Base-by-base conservation (phyloP, 2,888 invertebrate species). In the Dichetophora obliterata region DNA sequence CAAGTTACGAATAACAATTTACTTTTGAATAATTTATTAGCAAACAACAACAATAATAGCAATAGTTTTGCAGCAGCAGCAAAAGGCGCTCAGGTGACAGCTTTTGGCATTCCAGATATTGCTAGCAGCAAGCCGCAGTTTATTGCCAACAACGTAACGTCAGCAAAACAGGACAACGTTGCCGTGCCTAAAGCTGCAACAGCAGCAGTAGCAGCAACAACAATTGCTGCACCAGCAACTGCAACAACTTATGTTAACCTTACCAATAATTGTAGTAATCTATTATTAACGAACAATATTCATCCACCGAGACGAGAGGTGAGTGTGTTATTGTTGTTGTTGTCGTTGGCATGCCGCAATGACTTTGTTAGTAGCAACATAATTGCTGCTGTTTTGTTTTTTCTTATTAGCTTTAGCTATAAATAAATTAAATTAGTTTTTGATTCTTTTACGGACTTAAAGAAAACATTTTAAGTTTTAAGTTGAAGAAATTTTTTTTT, bases 261-360 rank as follows among this genome's bases (percentile, higher is more conserved):
- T 83, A 86, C 85, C 81, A 88, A 85, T 85, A 88, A 88, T 88
- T 88, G 87, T 86, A 88, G 87, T 86, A 88, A 87, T 88, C 85
- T 88, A 83, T 84, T 86, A 82, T 85, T 88, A 87, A 85, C 89
- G 79, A 89, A 89, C 85, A 89, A 89, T 85, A 83, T 88, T 84
- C 87, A 88, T 85, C 88, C 88, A 86, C 88, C 88, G 85, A 87
- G 86, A 84, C 85, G 88, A 86, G 89, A 89, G 88, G 89, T 89
- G 82, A 85, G 83, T 80, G 54, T 9, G 14, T 3, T 2, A 34
- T 31, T 31, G 31, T 31, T 34, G 5, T 6, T 50, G 19, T 24
- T 65, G 71, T 71, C 50, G 22, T 37, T 54, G 52, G 3, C 34
- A 22, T 19, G 16, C 63, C 24, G 66, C 43, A 63, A 19, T 52